Conservation (phyloP, 2,113 vertebrate species). For the Xenopus laevis region DNA sequence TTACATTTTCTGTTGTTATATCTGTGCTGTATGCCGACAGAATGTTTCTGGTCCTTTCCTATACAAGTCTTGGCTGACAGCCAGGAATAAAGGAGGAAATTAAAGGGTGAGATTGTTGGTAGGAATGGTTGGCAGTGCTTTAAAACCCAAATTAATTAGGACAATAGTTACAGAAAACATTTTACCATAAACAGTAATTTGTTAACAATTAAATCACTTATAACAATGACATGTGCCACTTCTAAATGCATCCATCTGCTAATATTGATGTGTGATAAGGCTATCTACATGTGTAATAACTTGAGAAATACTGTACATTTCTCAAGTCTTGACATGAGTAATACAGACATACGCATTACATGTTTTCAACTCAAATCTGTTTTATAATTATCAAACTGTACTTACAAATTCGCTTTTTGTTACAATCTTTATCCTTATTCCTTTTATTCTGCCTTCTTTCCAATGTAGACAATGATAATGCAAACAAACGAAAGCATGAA, state of each 20-base stretch:
- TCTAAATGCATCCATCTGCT: background rate
- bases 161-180: constrained; percentile 25
- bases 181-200: constrained; percentile 35
- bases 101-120: constrained; percentile 13
- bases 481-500: too few relatives aligned
- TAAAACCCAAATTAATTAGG: constrained; percentile 18
- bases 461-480: too few relatives aligned
- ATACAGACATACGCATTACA: too few relatives aligned
- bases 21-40: constrained; percentile 12
- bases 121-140: constrained; percentile 22
- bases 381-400: too few relatives aligned
- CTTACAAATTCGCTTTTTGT: too few relatives aligned
- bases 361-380: too few relatives aligned
- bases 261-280: background rate
- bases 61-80: constrained; percentile 13
- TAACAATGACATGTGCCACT: background rate
- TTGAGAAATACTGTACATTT: too few relatives aligned
- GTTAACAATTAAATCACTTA: constrained; percentile 9
- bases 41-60: constrained; percentile 5
- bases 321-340: too few relatives aligned
- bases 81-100: constrained; percentile 26
- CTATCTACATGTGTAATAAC: too few relatives aligned
- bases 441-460: too few relatives aligned
- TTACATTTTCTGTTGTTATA: background rate
- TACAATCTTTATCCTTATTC: too few relatives aligned